Conservation (phyloP, 1,140 invertebrate species). For the Vanessa atalanta region DNA sequence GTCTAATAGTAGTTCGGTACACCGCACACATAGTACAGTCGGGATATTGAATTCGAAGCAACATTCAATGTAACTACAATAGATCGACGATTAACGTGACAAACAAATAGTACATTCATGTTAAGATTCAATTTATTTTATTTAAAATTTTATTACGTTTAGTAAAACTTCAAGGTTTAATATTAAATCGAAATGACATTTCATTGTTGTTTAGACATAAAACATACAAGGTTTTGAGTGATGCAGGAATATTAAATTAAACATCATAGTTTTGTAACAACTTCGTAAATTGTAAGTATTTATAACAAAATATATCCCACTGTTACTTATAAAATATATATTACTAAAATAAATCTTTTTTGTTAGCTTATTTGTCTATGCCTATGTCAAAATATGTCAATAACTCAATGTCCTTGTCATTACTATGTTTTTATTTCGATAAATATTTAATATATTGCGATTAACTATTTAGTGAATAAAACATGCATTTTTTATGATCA, state of each 20-base stretch:
- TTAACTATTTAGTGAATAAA: background rate
- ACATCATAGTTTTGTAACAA: background rate
- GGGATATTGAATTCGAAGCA: background rate
- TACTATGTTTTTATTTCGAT: conserved; percentile 8
- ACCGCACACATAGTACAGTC: too few relatives aligned
- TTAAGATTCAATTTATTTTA: too few relatives aligned
- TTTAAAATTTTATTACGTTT: background rate
- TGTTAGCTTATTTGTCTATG: conserved; percentile 35
- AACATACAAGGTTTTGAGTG: too few relatives aligned
- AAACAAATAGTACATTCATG: too few relatives aligned
- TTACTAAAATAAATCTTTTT: conserved; percentile 21
- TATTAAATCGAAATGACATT: background rate
- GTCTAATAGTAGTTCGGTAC: background rate
- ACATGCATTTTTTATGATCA: conserved; percentile 27
- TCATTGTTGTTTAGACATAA: background rate
- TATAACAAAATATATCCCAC: background rate
- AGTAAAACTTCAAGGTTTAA: conserved; percentile 1
- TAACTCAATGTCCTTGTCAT: conserved; percentile 19
- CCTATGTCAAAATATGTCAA: conserved; percentile 33
- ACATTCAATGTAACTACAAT: background rate
- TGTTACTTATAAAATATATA: conserved; percentile 15
- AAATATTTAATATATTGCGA: background rate
- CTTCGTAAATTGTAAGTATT: conserved; percentile 5
- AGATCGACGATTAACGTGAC: too few relatives aligned
- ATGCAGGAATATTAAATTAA: background rate